A percentile compares a stretch with the other conserved stretches of the same genome.
Evolutionary conservation across 2,113 vertebrate species (phyloP).

Genomic region (Herpailurus yagouaroundi): DNA sequence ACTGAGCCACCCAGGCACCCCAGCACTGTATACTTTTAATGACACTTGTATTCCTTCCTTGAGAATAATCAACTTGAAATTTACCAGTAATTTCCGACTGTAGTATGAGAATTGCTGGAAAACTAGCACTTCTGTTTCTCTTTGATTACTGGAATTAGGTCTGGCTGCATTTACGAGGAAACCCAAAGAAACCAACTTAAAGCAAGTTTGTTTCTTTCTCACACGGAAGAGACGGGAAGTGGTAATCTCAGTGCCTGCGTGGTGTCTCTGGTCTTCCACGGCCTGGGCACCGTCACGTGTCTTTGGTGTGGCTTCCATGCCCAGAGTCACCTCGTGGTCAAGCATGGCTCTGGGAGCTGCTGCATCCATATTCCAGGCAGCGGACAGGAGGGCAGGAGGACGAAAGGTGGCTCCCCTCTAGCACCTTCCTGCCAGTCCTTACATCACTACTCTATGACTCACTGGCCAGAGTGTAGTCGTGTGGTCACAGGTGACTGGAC

Average conservation of each 20-base stretch:
- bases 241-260: not conserved
- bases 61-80: constrained; percentile 8
- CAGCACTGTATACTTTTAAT: not conserved
- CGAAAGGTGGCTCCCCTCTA: not conserved
- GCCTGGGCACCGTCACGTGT: not conserved
- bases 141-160: not conserved
- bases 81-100: not conserved
- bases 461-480: not conserved
- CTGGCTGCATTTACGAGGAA: not conserved
- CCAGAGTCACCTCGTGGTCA: not conserved
- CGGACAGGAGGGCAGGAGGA: not conserved
- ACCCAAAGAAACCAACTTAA: not conserved
- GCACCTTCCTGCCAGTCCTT: not conserved
- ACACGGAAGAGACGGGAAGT: not conserved
- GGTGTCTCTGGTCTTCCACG: not conserved
- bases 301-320: not conserved
- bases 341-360: not conserved
- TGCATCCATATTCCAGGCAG: not conserved
- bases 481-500: not conserved
- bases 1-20: no score
- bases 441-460: not conserved
- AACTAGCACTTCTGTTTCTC: not conserved
- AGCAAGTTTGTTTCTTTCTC: not conserved
- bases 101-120: not conserved
- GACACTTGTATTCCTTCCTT: not conserved